These are phyloP conservation scores for Cartodere bifasciata DNA, from an alignment of 2,888 invertebrate genomes.

Conservation along the genomic window DNA sequence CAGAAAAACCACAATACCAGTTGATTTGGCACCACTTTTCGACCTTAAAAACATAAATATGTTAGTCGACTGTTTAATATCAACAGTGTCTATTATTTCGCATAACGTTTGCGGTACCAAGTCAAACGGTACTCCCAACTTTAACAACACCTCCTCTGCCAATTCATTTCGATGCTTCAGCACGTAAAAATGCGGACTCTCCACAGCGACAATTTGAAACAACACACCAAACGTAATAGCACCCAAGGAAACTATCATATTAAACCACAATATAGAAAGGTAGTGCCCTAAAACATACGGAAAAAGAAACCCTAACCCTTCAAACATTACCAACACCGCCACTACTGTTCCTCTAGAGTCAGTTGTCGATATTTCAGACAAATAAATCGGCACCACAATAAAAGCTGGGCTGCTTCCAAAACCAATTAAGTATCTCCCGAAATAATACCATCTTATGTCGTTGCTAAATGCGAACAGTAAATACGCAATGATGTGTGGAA, in stretches of 20 bases:
- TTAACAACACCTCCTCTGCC: no score
- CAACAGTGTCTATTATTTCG: no score
- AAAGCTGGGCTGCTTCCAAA: slow-evolving; percentile 53
- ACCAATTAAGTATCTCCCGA: slow-evolving; percentile 46
- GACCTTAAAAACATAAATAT: no score
- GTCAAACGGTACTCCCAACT: no score
- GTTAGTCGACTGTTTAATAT: no score
- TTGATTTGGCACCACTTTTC: no score
- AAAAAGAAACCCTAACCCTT: slow-evolving; percentile 51
- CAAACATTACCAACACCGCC: slow-evolving; percentile 59
- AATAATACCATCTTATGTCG: slow-evolving; percentile 30
- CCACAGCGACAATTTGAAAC: slow-evolving; percentile 16
- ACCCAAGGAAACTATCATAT: slow-evolving; percentile 15
- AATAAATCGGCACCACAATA: slow-evolving; percentile 68
- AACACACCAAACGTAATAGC: slow-evolving; percentile 14
- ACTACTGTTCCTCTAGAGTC: slow-evolving; percentile 59
- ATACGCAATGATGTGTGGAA: slow-evolving; percentile 47
- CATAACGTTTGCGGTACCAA: no score
- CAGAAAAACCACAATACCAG: slow-evolving; percentile 12
- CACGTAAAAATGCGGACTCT: slow-evolving; percentile 17
- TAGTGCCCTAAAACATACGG: slow-evolving; percentile 19
- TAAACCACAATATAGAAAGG: slow-evolving; percentile 19
- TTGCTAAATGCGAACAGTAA: slow-evolving; percentile 16
- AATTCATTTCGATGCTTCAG: no score
- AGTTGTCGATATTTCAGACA: slow-evolving; percentile 72